A percentile compares a stretch with the other conserved stretches of the same genome.
These are phyloP conservation scores for Drosophila nasuta DNA, from an alignment of 1,140 invertebrate species.

Conservation along the genomic window DNA sequence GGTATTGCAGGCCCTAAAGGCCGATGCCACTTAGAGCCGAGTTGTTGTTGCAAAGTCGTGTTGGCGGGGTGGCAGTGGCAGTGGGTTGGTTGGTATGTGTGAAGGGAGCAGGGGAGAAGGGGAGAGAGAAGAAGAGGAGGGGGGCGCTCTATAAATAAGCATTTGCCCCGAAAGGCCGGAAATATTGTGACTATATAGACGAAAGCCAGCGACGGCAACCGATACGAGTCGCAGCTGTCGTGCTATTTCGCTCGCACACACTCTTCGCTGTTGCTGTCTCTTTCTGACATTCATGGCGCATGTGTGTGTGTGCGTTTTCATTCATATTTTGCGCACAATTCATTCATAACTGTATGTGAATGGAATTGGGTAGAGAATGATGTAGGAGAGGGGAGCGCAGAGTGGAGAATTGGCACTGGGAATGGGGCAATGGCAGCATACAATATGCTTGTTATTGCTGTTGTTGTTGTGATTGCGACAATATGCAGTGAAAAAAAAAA, in stretches of 20 bases:
- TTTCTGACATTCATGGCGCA: not conserved
- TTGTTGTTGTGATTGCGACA: constrained; percentile 64
- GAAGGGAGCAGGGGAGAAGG: constrained; percentile 7
- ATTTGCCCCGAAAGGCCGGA: constrained; percentile 60
- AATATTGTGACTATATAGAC: constrained; percentile 75
- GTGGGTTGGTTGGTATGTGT: not conserved
- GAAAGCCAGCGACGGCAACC: constrained; percentile 10
- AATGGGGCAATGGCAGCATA: constrained; percentile 24
- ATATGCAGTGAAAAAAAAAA: constrained; percentile 21
- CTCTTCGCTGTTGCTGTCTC: not conserved
- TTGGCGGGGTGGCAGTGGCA: not conserved
- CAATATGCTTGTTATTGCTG: constrained; percentile 22
- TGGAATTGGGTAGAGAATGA: constrained; percentile 37
- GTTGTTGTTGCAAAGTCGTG: not conserved
- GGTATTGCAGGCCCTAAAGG: constrained; percentile 5
- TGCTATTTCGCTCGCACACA: not conserved
- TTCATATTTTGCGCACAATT: constrained; percentile 58
- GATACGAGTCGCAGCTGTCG: constrained; percentile 16
- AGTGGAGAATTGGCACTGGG: not conserved
- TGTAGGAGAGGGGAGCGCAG: not conserved
- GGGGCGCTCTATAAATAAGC: constrained; percentile 65
- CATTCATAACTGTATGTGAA: constrained; percentile 67
- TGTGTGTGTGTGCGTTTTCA: constrained; percentile 43
- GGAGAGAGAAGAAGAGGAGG: not conserved
- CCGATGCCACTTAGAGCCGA: constrained; percentile 27